Base-by-base conservation (phyloP, 1,140 invertebrate species). In the Drosophila sucinea region DNA sequence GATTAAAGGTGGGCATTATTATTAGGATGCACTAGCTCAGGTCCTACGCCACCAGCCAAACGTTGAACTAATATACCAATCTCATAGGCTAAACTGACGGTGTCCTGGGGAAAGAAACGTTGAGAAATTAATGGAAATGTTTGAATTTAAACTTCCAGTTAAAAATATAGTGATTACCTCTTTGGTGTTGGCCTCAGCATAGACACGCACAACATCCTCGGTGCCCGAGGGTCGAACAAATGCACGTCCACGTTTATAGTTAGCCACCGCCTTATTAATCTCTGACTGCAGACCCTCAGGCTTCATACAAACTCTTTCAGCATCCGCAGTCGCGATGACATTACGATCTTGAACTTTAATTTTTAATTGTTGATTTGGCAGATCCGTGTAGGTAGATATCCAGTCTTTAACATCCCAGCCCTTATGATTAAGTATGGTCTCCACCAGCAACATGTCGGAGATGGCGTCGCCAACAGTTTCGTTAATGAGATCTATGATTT, bases 191-290 rank as follows among this genome's bases (percentile, higher is more conserved):
- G 98, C 98, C 93, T 99, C 99, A 0, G 98, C 97, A 93, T 99
- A 99, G 0, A 99, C 95, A 67, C 99, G 94, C 1, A 99, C 97
- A 32, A 99, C 93, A 93, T 99, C 97, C 93, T 99, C 99, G 27
- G 99, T 99, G 41, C 99, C 99, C 0, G 98, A 99, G 1, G 99
- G 97, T 68, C 98, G 94, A 0, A 99, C 97, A 94, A 99, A 99
- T 11, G 97, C 94, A 67, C 98, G 93, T 0, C 96, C 97, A 81
- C 94, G 94, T 5, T 92, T 91, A 91, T 96, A 97, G 67, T 94
- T 94, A 0, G 92, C 76, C 1, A 97, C 96, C 1, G 96, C 71
- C 67, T 93, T 91, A 91, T 99, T 94, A 66, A 99, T 97, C 77
- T 94, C 94, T 4, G 93, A 91, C 93, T 99, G 98, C 1, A 99